Evolutionary conservation across 2,113 vertebrate genomes (phyloP).

Genomic region (Felis chaus): DNA sequence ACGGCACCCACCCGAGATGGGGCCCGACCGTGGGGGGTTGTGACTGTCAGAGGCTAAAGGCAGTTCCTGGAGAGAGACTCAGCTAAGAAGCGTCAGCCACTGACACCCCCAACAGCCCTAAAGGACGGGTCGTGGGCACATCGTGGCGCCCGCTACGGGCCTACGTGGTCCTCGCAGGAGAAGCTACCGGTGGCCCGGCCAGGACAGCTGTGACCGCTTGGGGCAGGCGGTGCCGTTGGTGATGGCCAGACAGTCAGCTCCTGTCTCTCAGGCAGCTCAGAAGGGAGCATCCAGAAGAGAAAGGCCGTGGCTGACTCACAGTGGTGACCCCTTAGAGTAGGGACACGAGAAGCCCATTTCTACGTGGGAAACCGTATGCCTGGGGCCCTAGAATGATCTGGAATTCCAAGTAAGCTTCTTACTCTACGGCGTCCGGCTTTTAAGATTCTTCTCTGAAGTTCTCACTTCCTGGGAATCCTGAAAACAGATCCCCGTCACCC

Average conservation of each 20-base stretch:
- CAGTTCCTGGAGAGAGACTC: neutral
- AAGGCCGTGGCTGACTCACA: neutral
- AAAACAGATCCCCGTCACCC: neutral
- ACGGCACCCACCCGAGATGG: neutral
- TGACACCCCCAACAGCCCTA: no score
- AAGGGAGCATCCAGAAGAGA: neutral
- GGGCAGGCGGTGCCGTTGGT: neutral
- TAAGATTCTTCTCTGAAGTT: neutral
- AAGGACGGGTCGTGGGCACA: neutral
- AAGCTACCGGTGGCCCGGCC: neutral
- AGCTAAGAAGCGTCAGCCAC: neutral
- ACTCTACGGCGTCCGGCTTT: neutral
- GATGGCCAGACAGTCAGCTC: neutral
- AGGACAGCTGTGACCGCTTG: neutral
- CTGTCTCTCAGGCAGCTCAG: neutral
- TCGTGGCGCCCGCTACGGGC: neutral
- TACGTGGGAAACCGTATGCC: neutral
- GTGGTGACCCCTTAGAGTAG: neutral
- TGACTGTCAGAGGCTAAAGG: neutral
- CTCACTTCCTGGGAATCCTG: neutral
- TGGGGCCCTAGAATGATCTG: neutral
- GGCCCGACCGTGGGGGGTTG: neutral
- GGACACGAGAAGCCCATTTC: neutral
- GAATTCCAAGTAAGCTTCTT: neutral
- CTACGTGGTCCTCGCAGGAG: accelerated